A percentile compares a stretch with the other conserved stretches of the same genome.
Conservation (phyloP, 2,797 vertebrate species). For the Labeo calbasu region DNA sequence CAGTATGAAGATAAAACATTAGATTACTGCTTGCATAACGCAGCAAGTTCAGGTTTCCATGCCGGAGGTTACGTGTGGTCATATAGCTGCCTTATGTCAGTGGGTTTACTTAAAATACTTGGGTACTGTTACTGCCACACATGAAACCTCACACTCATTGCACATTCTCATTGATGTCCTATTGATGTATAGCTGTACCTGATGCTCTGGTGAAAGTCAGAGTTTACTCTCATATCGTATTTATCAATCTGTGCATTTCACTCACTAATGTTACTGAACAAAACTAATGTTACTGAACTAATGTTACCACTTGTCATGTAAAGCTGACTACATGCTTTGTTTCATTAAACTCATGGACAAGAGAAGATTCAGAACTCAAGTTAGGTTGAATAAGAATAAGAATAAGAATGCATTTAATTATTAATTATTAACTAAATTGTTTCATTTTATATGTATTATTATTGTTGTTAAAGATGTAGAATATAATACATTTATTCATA, state of each 20-base stretch:
- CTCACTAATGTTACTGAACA: not conserved
- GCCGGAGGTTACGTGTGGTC: constrained; percentile 5
- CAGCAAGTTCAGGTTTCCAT: constrained; percentile 1
- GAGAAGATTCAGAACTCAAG: too few species aligned
- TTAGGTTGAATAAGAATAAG: too few species aligned
- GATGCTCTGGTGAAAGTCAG: not conserved
- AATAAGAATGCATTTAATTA: too few species aligned
- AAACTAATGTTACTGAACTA: not conserved
- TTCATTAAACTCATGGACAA: not conserved
- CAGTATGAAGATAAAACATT: not conserved
- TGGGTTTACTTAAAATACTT: constrained; percentile 34
- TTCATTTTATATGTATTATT: not conserved
- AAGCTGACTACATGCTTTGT: not conserved
- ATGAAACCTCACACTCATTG: not conserved
- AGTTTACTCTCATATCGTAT: not conserved
- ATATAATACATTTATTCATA: not conserved
- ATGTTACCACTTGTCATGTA: not conserved
- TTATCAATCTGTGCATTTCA: not conserved
- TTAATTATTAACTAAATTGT: not conserved
- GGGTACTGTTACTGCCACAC: constrained; percentile 23
- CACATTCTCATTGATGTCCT: not conserved
- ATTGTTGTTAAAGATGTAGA: not conserved
- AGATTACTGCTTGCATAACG: not conserved
- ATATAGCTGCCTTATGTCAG: constrained; percentile 14
- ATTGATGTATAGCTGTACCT: not conserved